These are phyloP conservation scores for Synanthedon tipuliformis DNA, from an alignment of 2,888 invertebrate genomes.

Conservation along the genomic window DNA sequence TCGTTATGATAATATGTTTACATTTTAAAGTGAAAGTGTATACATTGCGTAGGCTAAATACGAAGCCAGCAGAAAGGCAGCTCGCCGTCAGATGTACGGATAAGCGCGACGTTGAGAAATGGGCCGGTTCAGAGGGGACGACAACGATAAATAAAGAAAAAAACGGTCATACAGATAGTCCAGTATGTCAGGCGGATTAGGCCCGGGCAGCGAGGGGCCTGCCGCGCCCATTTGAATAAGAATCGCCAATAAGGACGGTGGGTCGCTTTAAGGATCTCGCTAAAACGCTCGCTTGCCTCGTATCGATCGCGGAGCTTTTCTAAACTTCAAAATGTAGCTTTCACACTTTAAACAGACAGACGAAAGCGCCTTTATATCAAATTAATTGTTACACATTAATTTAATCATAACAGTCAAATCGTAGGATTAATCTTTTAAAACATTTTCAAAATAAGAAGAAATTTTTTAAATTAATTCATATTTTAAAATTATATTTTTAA, in stretches of 20 bases:
- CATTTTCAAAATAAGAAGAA: too few species aligned
- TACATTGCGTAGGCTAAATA: conserved; percentile 11
- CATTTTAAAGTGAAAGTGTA: too few species aligned
- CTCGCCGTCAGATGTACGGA: conserved; percentile 57
- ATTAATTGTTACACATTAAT: too few species aligned
- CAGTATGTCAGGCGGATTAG: conserved; percentile 61
- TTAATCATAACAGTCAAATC: too few species aligned
- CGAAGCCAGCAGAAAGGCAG: conserved; percentile 41
- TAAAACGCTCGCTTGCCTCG: conserved; percentile 38
- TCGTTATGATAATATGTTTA: too few species aligned
- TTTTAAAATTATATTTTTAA: too few species aligned
- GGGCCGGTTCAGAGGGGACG: conserved; percentile 38
- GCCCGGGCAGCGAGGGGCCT: conserved; percentile 11
- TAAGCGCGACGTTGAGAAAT: conserved; percentile 65
- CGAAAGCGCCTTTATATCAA: too few species aligned
- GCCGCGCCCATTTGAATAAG: conserved; percentile 59
- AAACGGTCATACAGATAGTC: conserved; percentile 52
- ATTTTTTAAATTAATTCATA: too few species aligned
- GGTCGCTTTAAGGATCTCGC: conserved; percentile 37
- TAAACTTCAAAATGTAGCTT: background rate
- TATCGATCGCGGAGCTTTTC: conserved; percentile 27
- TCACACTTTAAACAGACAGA: too few species aligned
- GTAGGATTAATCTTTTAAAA: too few species aligned
- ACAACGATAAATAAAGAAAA: conserved; percentile 55
- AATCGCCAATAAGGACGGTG: conserved; percentile 54